Evolutionary conservation across 2,113 vertebrate genomes (phyloP).

Genomic region (Pionites leucogaster): DNA sequence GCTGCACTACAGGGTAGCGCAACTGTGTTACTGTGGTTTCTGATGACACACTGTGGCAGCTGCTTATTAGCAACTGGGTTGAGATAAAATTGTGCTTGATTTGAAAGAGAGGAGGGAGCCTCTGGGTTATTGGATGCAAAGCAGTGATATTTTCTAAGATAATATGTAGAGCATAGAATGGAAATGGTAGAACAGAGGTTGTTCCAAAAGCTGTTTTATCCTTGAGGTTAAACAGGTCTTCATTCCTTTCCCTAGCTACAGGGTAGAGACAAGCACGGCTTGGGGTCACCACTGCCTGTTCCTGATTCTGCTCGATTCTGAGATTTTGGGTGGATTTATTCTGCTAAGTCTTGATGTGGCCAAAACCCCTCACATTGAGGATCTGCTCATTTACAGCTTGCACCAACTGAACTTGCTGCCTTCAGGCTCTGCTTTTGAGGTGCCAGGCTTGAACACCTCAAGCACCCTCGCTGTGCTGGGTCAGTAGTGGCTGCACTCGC

Average conservation of each 20-base stretch:
- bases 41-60: neutral
- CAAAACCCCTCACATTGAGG: neutral
- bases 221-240: neutral
- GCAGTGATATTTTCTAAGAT: neutral
- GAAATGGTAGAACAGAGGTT: neutral
- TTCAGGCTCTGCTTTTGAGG: neutral
- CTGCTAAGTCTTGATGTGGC: neutral
- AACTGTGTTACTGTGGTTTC: neutral
- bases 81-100: neutral
- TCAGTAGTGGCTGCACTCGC: fast-evolving
- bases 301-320: neutral
- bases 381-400: neutral
- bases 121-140: neutral
- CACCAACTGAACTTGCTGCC: neutral
- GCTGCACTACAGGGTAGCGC: neutral
- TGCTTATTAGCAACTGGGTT: neutral
- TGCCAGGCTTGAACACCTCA: neutral
- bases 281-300: neutral
- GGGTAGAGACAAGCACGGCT: neutral
- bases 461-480: too few species aligned
- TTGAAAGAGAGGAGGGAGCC: neutral
- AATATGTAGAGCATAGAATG: neutral
- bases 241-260: neutral
- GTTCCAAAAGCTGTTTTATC: neutral
- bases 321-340: neutral